phyloP scores from a whole-genome alignment of 2,797 vertebrate species.

The Jordanella pulchra region DNA sequence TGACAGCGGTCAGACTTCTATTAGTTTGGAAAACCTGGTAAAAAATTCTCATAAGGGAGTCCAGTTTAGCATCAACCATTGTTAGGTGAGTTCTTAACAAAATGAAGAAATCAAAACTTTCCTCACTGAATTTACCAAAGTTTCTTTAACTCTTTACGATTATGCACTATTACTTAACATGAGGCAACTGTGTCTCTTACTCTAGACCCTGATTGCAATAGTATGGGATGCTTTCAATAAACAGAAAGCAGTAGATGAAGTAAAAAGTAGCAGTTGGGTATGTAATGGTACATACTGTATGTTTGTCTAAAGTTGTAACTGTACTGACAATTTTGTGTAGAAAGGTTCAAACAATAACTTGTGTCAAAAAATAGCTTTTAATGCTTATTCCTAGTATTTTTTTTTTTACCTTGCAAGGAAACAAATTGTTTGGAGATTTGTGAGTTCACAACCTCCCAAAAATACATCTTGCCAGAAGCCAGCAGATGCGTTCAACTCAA shows the following conservation, averaged over 20 bases:
- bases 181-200: too few species aligned
- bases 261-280: not conserved
- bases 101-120: not conserved
- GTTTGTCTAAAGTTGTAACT: not conserved
- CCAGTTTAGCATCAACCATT: not conserved
- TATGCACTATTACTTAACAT: not conserved
- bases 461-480: too few species aligned
- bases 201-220: too few species aligned
- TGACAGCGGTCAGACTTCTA: too few species aligned
- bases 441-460: too few species aligned
- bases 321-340: not conserved
- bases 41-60: not conserved
- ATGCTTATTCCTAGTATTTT: not conserved
- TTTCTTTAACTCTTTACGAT: too few species aligned
- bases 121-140: not conserved
- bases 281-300: not conserved
- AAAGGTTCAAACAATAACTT: not conserved
- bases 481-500: too few species aligned
- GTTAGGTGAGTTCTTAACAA: not conserved
- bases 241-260: not conserved
- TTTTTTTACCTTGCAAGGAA: too few species aligned
- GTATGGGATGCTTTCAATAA: not conserved
- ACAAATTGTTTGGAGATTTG: too few species aligned
- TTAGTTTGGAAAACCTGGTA: not conserved
- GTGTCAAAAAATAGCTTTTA: not conserved